Conservation (phyloP, 37 sponge, comb jelly and placozoan genomes). For the Tethya wilhelma region DNA sequence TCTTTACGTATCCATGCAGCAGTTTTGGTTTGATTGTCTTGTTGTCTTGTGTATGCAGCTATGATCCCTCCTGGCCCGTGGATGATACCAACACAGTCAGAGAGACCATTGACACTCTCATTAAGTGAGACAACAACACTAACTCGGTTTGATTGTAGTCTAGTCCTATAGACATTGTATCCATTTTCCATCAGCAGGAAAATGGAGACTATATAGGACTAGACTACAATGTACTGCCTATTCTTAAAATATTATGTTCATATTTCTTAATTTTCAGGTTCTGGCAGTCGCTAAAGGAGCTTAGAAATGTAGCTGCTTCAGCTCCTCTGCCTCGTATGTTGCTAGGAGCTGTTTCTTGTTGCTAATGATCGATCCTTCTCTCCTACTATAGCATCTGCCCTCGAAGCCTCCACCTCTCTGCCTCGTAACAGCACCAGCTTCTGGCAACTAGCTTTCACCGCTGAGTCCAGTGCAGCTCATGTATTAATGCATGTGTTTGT, state of each 20-base stretch:
- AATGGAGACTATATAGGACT: too few species aligned
- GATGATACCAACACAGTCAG: slow-evolving; percentile 5
- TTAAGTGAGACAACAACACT: slow-evolving; percentile 7
- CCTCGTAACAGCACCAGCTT: slow-evolving; percentile 64
- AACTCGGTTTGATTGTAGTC: not conserved
- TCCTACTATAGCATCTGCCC: slow-evolving; percentile 7
- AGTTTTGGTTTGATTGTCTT: not conserved
- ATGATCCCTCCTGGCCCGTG: slow-evolving; percentile 19
- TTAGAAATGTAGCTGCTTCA: slow-evolving; percentile 34
- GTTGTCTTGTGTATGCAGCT: slow-evolving; percentile 14
- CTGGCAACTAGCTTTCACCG: slow-evolving; percentile 60
- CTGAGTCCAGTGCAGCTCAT: slow-evolving; percentile 50
- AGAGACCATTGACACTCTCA: slow-evolving; percentile 11
- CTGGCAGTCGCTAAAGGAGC: slow-evolving; percentile 60
- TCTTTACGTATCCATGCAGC: not conserved
- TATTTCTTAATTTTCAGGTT: slow-evolving; percentile 25
- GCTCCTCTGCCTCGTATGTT: slow-evolving; percentile 30
- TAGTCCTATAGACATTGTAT: too few species aligned
- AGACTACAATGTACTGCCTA: too few species aligned
- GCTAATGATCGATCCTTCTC: not conserved
- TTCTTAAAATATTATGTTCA: too few species aligned
- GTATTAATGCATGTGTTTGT: slow-evolving; percentile 14
- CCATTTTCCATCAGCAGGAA: too few species aligned
- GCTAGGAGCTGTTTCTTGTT: not conserved
- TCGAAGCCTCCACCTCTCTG: slow-evolving; percentile 36